phyloP scores from a whole-genome alignment of 1,140 invertebrate species.

The Piezodorus guildinii region DNA sequence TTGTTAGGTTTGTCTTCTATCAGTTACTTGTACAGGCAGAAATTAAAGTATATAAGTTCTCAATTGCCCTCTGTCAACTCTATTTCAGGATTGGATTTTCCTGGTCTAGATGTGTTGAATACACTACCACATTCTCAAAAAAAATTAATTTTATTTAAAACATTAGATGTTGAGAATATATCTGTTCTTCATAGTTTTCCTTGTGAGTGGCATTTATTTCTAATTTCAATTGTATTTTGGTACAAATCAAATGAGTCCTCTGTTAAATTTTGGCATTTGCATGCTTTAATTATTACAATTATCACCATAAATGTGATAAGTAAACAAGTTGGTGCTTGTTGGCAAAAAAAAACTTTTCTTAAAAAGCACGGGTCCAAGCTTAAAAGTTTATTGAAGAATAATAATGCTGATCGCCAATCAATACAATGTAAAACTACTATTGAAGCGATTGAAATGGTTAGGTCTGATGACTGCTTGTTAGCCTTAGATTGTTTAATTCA shows the following conservation, averaged over 20 bases:
- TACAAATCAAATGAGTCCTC: constrained; percentile 38
- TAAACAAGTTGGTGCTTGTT: constrained; percentile 34
- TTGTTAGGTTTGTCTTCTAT: constrained; percentile 37
- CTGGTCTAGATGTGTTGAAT: not conserved
- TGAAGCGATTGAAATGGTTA: constrained; percentile 32
- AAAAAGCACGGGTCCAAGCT: constrained; percentile 19
- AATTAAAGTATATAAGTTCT: constrained; percentile 13
- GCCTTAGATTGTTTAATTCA: constrained; percentile 45
- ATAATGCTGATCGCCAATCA: not conserved
- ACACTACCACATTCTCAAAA: not conserved
- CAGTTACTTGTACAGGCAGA: constrained; percentile 14
- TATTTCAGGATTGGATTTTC: not conserved
- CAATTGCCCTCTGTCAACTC: not conserved
- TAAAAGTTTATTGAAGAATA: not conserved
- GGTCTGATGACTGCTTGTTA: constrained; percentile 44
- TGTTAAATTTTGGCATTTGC: constrained; percentile 40
- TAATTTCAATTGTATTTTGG: constrained; percentile 56
- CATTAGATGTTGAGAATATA: constrained; percentile 16
- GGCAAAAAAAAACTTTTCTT: constrained; percentile 24
- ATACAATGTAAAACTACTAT: constrained; percentile 6
- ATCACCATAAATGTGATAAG: constrained; percentile 50
- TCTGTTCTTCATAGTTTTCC: constrained; percentile 38
- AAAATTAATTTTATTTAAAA: constrained; percentile 14
- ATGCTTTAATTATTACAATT: constrained; percentile 46
- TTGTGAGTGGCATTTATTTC: constrained; percentile 46